Percentiles rank a stretch among this genome's conserved stretches.
phyloP scores from a whole-genome alignment of 2,888 invertebrate genomes.

The Stenotaenia linearis region DNA sequence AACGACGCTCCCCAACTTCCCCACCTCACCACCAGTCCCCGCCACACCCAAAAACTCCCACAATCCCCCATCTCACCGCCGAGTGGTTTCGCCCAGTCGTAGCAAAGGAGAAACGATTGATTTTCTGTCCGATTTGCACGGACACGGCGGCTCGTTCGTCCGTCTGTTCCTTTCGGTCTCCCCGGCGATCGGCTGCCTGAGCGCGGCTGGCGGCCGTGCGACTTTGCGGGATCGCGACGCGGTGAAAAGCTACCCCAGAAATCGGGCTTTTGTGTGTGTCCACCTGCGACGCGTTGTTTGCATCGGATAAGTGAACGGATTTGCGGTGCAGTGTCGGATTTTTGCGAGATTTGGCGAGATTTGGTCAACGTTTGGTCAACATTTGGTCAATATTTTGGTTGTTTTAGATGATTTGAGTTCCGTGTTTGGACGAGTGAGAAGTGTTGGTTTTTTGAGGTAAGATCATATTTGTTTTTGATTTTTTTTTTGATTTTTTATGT shows the following conservation, averaged over 20 bases:
- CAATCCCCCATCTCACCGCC: neutral
- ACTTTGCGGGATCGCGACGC: neutral
- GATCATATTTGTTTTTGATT: neutral
- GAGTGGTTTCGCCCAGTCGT: neutral
- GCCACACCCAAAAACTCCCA: neutral
- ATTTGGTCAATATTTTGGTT: too few species aligned
- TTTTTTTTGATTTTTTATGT: neutral
- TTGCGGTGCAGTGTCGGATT: neutral
- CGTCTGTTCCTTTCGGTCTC: slow-evolving; percentile 12
- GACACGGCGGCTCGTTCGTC: slow-evolving; percentile 2
- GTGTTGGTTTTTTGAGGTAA: neutral
- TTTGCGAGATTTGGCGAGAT: neutral
- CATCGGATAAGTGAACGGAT: neutral
- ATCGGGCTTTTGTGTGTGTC: slow-evolving; percentile 8
- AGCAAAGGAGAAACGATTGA: neutral
- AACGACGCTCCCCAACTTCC: neutral
- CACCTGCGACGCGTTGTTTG: neutral
- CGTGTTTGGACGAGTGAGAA: too few species aligned
- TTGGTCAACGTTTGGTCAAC: too few species aligned
- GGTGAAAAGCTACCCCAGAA: neutral
- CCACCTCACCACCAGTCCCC: neutral
- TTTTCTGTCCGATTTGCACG: slow-evolving; percentile 20
- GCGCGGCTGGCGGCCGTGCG: slow-evolving; percentile 16
- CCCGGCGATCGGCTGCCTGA: neutral
- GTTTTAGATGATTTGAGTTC: too few species aligned